Evolutionary conservation across 2,888 invertebrate genomes (phyloP).

Genomic region (Noctua pronuba): DNA sequence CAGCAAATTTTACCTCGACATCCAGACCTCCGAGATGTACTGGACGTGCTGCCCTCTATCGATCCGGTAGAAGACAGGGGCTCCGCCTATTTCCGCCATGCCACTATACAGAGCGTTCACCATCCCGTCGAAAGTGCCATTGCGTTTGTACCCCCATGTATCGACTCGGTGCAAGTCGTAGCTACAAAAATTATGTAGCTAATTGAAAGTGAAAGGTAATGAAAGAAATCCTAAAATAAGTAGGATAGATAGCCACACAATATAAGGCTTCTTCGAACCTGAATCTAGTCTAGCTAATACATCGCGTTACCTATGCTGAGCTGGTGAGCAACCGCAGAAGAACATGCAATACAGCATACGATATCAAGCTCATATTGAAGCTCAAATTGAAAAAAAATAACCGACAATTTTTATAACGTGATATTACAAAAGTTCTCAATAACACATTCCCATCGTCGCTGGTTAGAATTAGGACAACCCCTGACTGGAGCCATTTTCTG

Average conservation of each 20-base stretch:
- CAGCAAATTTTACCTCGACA: constrained; percentile 87
- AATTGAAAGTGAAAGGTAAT: not conserved
- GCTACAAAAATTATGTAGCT: constrained; percentile 73
- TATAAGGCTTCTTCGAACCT: not conserved
- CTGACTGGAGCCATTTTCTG: not conserved
- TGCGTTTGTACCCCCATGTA: constrained; percentile 92
- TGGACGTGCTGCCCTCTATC: constrained; percentile 91
- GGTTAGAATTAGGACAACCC: not conserved
- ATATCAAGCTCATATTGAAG: no score
- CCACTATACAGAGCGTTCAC: constrained; percentile 90
- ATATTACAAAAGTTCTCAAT: no score
- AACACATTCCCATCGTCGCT: not conserved
- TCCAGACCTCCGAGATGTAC: constrained; percentile 91
- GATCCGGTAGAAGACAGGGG: constrained; percentile 91
- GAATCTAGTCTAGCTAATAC: not conserved
- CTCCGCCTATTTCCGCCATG: constrained; percentile 92
- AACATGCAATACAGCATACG: not conserved
- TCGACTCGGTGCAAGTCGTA: constrained; percentile 85
- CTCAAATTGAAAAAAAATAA: no score
- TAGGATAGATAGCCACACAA: no score
- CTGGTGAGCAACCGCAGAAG: no score
- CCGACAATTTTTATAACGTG: no score
- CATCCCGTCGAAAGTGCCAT: constrained; percentile 92
- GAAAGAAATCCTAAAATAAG: no score
- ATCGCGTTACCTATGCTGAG: not conserved